phyloP scores from a whole-genome alignment of 2,113 vertebrate genomes.

The Cyanoramphus novaezelandiae region DNA sequence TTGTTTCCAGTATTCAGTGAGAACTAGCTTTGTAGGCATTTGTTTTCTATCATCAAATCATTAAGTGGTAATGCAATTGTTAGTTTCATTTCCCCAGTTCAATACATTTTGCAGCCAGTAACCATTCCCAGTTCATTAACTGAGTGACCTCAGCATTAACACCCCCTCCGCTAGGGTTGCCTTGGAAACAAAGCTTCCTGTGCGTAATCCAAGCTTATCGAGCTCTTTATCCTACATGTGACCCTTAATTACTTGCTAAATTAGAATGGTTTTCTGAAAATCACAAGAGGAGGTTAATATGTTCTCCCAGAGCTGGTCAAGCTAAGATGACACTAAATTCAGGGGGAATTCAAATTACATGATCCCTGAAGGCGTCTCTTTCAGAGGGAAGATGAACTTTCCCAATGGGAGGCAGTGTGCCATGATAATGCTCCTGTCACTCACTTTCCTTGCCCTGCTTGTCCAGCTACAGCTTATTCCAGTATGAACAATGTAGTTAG shows the following conservation, averaged over 20 bases:
- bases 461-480: constrained; percentile 70
- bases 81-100: constrained; percentile 65
- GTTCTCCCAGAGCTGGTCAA: constrained; percentile 86
- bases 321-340: constrained; percentile 83
- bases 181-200: constrained; percentile 87
- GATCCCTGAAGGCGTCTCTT: constrained; percentile 86
- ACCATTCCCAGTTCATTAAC: constrained; percentile 83
- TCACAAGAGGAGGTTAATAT: constrained; percentile 85
- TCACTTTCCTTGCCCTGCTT: constrained; percentile 74
- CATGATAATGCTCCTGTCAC: constrained; percentile 77
- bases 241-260: constrained; percentile 90
- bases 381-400: constrained; percentile 77
- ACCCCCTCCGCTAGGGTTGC: constrained; percentile 74
- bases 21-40: constrained; percentile 30
- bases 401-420: constrained; percentile 72
- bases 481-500: constrained; percentile 65
- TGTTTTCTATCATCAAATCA: constrained; percentile 65
- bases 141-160: constrained; percentile 76
- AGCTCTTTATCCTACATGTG: constrained; percentile 85
- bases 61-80: constrained; percentile 67
- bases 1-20: neutral
- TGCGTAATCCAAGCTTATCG: constrained; percentile 86
- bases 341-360: constrained; percentile 81
- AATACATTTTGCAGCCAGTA: constrained; percentile 68
- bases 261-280: constrained; percentile 87